Evolutionary conservation across 2,888 invertebrate genomes (phyloP), one percentile per base, ranked within the genome.

Genomic region (Hyppa rectilinea): DNA sequence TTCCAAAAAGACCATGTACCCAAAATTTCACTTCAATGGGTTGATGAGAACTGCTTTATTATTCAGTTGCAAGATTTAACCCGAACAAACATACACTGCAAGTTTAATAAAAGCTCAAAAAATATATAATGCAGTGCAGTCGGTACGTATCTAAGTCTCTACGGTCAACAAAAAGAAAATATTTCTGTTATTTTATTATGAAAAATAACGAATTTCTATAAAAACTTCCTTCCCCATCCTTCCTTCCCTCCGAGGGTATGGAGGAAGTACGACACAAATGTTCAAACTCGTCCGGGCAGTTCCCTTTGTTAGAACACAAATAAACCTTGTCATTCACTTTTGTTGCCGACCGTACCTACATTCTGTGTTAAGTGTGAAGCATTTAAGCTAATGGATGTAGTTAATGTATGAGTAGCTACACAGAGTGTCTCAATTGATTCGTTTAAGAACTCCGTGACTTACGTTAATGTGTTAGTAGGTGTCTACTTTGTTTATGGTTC

Each of bases 401-500:
- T n/a, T n/a, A 74, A 55, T 74, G n/a, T 47, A 10, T 20, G 45
- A 62, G 38, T 14, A 63, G 75, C 47, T 31, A 64, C 20, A 74
- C 71, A 65, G 64, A 43, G 31, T 43, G 14, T 12, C 45, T 55
- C 75, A 71, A 71, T 71, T 71, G 65, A 55, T 63, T 34, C 63
- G 12, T 38, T 73, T 62, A 73, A 38, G 45, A 74, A 26, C 64
- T 34, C 20, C 0, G 26, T 40, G 34, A 64, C 55, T 71, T 36
- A 40, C 34, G 12, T 34, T n/a, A 14, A 43, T n/a, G 14, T 36
- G n/a, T 2, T 49, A 2, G 38, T 34, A 38, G 12, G 6, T 43
- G 38, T 29, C 7, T 45, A 14, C 52, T 20, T 50, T 52, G 26
- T 14, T 14, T 20, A 12, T 10, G 17, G 4, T 26, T 6, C 14